Evolutionary conservation across 2,888 invertebrate genomes (phyloP), one percentile per base, ranked within the genome.

Genomic region (Plebejus anna): DNA sequence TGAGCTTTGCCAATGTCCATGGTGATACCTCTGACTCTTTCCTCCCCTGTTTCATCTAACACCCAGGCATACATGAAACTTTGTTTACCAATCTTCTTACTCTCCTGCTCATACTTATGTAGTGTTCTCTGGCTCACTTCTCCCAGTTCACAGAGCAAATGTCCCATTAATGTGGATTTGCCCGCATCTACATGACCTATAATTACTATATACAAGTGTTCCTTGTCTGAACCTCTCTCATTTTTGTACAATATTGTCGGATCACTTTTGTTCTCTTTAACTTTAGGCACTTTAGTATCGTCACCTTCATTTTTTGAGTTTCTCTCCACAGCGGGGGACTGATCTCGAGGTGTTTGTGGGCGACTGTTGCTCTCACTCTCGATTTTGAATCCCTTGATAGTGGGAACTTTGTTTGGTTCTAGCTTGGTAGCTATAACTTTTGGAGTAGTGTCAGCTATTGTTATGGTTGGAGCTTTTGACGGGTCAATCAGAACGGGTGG

Each of bases 41-140:
- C 99, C 88, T 99, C 99, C 1, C 98, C 98, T 78, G 99, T 99
- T 92, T 99, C 99, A 90, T 99, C 99, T 76, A 99, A 94, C 2
- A 99, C 98, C 99, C 99, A 99, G 3, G 99, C 99, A 90, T 97
- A 99, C 94, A 98, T 97, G 84, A 99, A 99, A 79, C 99, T 99
- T 84, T 98, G 98, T 90, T 99, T 99, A 3, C 99, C 99, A 81
- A 98, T 94, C 90, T 99, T 99, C 87, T 98, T 97, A 83, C 98
- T 98, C 85, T 99, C 99, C 86, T 98, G 98, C 87, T 99, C 99
- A 94, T 98, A 98, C 88, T 99, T 99, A 89, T 99, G 99, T 95
- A 99, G 96, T 0, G 96, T 95, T 82, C 96, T 96, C 88, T 98
- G 97, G 79, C 97, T 97, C 0, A 98, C 97, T 89, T 97, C 97